These are phyloP conservation scores for Falco peregrinus DNA, from an alignment of 2,797 vertebrate species.

Conservation along the genomic window DNA sequence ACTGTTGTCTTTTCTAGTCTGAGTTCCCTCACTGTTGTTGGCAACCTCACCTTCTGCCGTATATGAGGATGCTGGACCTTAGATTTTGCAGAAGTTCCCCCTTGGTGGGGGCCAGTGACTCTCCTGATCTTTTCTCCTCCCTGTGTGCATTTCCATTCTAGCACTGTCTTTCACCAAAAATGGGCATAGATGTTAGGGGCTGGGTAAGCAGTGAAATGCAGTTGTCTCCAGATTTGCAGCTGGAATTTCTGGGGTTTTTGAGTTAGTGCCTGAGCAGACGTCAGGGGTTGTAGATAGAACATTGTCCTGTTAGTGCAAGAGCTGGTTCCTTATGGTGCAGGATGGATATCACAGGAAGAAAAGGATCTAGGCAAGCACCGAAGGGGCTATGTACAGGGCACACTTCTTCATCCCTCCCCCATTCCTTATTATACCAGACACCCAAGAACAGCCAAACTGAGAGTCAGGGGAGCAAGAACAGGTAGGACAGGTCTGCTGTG, in stretches of 20 bases:
- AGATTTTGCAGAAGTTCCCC: not conserved
- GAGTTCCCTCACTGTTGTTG: not conserved
- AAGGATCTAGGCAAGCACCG: rapidly evolving
- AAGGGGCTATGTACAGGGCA: not conserved
- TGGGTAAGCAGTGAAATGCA: not conserved
- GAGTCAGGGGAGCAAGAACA: not conserved
- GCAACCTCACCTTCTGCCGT: not conserved
- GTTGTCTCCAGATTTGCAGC: not conserved
- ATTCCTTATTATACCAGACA: not conserved
- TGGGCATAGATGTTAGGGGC: rapidly evolving
- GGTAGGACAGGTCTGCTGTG: slow-evolving; percentile 40
- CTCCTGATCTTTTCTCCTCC: not conserved
- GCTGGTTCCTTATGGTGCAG: not conserved
- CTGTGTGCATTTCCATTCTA: not conserved
- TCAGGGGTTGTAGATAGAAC: not conserved
- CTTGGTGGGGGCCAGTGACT: not conserved
- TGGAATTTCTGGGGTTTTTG: not conserved
- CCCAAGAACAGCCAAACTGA: not conserved
- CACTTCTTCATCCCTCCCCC: not conserved
- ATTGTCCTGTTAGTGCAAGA: not conserved
- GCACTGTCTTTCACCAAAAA: not conserved
- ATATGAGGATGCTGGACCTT: not conserved
- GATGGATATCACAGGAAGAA: not conserved
- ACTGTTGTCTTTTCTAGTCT: not conserved
- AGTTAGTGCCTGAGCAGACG: not conserved